Percentiles rank a stretch among this genome's conserved stretches.
These are phyloP conservation scores for Dolomedes plantarius DNA, from an alignment of 2,888 invertebrate species.

Conservation along the genomic window DNA sequence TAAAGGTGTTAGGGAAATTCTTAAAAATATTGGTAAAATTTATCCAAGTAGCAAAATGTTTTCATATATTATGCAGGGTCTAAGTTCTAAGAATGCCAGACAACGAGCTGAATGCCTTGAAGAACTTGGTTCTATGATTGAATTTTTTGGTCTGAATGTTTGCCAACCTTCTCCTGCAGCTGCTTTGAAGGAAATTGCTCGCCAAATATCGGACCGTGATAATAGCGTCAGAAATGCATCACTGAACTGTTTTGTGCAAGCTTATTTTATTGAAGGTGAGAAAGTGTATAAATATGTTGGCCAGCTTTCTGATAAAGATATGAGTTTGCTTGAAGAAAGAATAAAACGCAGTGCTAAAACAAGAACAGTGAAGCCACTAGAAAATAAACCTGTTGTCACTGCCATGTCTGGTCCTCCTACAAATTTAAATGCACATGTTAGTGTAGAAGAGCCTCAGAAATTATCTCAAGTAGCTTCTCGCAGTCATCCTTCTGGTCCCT, in stretches of 20 bases:
- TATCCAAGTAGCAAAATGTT: constrained; percentile 94
- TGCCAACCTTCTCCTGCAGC: constrained; percentile 87
- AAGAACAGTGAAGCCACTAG: constrained; percentile 15
- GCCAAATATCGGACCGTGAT: constrained; percentile 96
- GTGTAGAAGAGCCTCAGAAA: constrained; percentile 33
- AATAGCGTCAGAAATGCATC: constrained; percentile 97
- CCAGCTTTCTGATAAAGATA: constrained; percentile 95
- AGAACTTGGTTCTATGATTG: constrained; percentile 90
- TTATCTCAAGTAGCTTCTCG: not conserved
- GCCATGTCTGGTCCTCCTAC: constrained; percentile 53
- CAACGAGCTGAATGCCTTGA: constrained; percentile 97
- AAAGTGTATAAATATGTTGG: constrained; percentile 93
- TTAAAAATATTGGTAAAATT: constrained; percentile 89
- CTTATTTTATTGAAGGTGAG: constrained; percentile 93
- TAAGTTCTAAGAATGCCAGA: constrained; percentile 97
- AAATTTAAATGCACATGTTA: constrained; percentile 19
- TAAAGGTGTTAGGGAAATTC: constrained; percentile 89
- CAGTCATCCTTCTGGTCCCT: constrained; percentile 49
- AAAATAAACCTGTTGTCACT: constrained; percentile 41
- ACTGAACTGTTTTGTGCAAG: constrained; percentile 93
- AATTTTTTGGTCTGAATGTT: constrained; percentile 88
- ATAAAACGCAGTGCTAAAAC: constrained; percentile 91
- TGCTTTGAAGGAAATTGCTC: constrained; percentile 92
- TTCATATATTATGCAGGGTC: constrained; percentile 92
- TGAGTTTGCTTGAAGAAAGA: constrained; percentile 94